Percentiles rank a stretch among this genome's conserved stretches.
Conservation (phyloP, 2,888 invertebrate species). For the Andrena flavipes region DNA sequence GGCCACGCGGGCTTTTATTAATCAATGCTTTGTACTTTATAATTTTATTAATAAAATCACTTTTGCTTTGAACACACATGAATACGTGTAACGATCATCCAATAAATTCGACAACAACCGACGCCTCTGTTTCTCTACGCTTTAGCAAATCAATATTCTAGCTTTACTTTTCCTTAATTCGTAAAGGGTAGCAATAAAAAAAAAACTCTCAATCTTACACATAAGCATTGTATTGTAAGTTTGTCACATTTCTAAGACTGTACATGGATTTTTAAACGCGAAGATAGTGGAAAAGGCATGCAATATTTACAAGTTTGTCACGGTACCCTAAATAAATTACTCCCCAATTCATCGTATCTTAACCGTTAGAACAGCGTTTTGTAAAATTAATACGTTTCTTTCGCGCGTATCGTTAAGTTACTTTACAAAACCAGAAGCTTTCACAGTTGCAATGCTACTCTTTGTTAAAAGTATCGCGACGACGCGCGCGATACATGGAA, state of each 20-base stretch:
- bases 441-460: not conserved
- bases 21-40: slow-evolving; percentile 68
- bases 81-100: slow-evolving; percentile 28
- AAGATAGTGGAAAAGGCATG: slow-evolving; percentile 13
- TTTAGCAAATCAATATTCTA: not conserved
- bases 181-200: slow-evolving; percentile 3
- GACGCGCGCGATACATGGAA: not conserved
- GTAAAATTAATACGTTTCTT: not conserved
- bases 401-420: too few relatives aligned
- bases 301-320: slow-evolving; percentile 43
- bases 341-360: slow-evolving; percentile 7
- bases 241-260: slow-evolving; percentile 15
- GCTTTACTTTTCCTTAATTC: not conserved
- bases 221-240: slow-evolving; percentile 22
- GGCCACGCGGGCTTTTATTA: slow-evolving; percentile 56
- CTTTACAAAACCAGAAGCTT: not conserved
- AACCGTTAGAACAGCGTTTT: not conserved
- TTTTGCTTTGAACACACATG: slow-evolving; percentile 64
- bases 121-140: not conserved
- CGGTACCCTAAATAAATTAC: not conserved
- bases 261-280: slow-evolving; percentile 11
- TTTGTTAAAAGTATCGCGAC: not conserved
- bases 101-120: slow-evolving; percentile 15
- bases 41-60: slow-evolving; percentile 70
- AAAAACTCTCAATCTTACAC: slow-evolving; percentile 10